phyloP scores from a whole-genome alignment of 2,113 vertebrate species.

The Empidonax alnorum region DNA sequence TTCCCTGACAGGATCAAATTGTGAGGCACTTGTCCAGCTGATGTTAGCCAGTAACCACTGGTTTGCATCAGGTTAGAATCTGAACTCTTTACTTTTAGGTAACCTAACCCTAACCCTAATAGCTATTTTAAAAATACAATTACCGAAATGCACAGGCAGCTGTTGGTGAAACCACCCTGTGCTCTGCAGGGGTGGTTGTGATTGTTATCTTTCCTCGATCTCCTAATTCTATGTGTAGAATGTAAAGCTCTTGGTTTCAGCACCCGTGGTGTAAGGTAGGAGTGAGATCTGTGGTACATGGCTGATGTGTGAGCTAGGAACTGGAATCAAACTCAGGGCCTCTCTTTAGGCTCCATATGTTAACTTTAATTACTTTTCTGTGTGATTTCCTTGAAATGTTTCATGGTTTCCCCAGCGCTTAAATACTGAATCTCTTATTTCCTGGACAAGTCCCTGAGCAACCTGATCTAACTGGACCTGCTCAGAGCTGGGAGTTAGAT shows the following conservation, averaged over 20 bases:
- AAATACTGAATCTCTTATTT: conserved; percentile 4
- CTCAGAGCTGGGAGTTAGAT: neutral
- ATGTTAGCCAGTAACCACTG: neutral
- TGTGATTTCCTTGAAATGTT: neutral
- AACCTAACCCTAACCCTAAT: neutral
- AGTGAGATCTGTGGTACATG: neutral
- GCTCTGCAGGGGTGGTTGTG: neutral
- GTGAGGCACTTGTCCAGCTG: neutral
- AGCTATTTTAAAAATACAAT: neutral
- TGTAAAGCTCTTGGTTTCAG: neutral
- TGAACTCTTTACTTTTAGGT: neutral
- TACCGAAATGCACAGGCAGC: neutral
- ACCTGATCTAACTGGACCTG: neutral
- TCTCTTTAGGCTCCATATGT: neutral
- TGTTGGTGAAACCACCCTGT: neutral
- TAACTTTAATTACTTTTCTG: neutral
- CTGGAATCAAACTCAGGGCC: neutral
- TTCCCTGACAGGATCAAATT: neutral
- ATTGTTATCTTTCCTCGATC: accelerated
- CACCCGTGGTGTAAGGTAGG: neutral
- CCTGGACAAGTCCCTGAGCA: neutral
- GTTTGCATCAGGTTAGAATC: neutral
- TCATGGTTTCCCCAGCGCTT: neutral
- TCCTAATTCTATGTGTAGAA: neutral
- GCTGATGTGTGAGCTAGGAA: neutral